Evolutionary conservation across 2,113 vertebrate genomes (phyloP), one percentile per base, ranked within the genome.

Genomic region (Gulo gulo): DNA sequence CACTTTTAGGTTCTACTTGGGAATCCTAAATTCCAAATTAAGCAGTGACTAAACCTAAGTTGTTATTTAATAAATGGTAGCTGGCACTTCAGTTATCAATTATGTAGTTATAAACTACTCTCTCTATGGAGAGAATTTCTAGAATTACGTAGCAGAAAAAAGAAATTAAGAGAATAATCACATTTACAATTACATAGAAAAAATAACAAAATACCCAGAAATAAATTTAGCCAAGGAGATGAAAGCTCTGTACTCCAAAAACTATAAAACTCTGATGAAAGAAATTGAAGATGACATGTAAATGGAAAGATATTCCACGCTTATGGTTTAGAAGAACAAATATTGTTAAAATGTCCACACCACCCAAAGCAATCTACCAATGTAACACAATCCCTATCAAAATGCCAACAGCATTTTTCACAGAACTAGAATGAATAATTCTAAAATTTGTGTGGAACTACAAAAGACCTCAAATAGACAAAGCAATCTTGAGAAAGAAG

Each of bases 1-100:
- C 55, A 92, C 80, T 96, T 93, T 95, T 61, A 93, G 71, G 23
- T 89, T 95, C 47, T 42, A 36, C 89, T 63, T 94, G 81, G 79
- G 65, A 95, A 90, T 89, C 67, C 61, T 89, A 88, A 97, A 93
- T 29, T 95, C 61, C 45, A 94, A 67, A 74, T 80, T 92, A 86
- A 94, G 13, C 45, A 91, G 36, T 65, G 71, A 65, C 36, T 81
- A 29, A 71, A 83, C 61, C 24, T 34, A 89, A 90, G 61, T 78
- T 59, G 67, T 92, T 55, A 71, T 11, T 81, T 92, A 87, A 67
- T 88, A 88, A 91, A 83, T 76, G 31, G 69, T 12, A 95, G 82
- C 36, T 55, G 88, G 29, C 10, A 52, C n/a, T 76, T 88, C n/a
- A 31, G 47, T 87, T 94, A 71, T 52, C 90, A 89, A 69, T 15